Evolutionary conservation across 2,113 vertebrate species (phyloP).

Genomic region (Opisthocomus hoazin): DNA sequence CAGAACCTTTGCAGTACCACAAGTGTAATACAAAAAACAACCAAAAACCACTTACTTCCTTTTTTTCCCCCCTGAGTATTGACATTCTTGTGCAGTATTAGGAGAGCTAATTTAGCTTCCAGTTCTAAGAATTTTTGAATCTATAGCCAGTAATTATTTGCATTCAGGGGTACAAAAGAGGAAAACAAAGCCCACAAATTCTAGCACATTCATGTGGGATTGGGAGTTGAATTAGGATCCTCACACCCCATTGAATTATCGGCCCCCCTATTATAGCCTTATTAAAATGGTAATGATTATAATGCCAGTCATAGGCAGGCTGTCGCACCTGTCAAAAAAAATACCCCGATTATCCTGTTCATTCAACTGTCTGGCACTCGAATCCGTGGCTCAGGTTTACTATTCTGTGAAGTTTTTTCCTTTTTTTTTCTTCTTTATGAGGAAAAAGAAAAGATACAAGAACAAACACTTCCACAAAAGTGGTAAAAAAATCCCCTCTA

Average conservation of each 20-base stretch:
- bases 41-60: slow-evolving; percentile 75
- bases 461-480: slow-evolving; percentile 56
- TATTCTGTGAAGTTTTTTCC: slow-evolving; percentile 67
- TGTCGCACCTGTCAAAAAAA: slow-evolving; percentile 82
- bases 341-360: slow-evolving; percentile 79
- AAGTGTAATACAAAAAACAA: slow-evolving; percentile 70
- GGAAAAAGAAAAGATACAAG: slow-evolving; percentile 66
- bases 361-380: slow-evolving; percentile 78
- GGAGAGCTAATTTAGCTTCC: slow-evolving; percentile 83
- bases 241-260: slow-evolving; percentile 84
- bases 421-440: neutral
- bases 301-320: slow-evolving; percentile 78
- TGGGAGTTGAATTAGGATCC: slow-evolving; percentile 82
- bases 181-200: slow-evolving; percentile 83
- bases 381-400: slow-evolving; percentile 78
- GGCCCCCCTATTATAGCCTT: slow-evolving; percentile 82
- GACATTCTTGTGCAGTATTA: slow-evolving; percentile 84
- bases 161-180: slow-evolving; percentile 83
- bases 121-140: slow-evolving; percentile 85
- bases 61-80: slow-evolving; percentile 73
- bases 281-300: slow-evolving; percentile 86
- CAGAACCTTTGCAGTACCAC: slow-evolving; percentile 74
- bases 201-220: slow-evolving; percentile 85
- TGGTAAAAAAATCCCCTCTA: slow-evolving; percentile 26
- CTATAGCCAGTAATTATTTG: slow-evolving; percentile 86